phyloP scores from a whole-genome alignment of 1,140 invertebrate genomes.

The Temnothorax longispinosus region DNA sequence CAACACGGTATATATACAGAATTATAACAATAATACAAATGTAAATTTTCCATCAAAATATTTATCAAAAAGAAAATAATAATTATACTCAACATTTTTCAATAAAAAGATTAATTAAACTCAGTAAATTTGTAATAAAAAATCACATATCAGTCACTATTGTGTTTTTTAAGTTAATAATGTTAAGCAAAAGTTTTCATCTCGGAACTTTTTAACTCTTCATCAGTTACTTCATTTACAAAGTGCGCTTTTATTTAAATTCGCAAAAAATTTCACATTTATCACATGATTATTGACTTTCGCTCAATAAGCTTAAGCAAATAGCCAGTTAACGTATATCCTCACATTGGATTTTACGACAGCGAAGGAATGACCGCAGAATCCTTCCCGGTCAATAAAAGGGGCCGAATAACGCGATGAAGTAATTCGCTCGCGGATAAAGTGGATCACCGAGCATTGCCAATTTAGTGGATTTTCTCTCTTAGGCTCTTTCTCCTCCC shows the following conservation, averaged over 20 bases:
- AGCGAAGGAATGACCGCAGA: constrained; percentile 54
- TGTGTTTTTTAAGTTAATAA: too few relatives aligned
- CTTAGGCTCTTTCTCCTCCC: constrained; percentile 39
- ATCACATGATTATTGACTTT: constrained; percentile 1
- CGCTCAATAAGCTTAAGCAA: neutral
- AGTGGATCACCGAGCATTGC: constrained; percentile 69
- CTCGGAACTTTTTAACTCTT: neutral
- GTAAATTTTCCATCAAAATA: neutral
- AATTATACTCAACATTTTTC: neutral
- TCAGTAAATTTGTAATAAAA: neutral
- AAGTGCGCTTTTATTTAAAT: neutral
- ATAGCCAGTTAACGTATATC: neutral
- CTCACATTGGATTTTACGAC: constrained; percentile 40
- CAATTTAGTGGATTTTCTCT: constrained; percentile 69
- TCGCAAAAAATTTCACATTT: neutral
- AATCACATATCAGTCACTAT: neutral
- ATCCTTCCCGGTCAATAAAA: constrained; percentile 65
- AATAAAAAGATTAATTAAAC: neutral
- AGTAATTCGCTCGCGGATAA: constrained; percentile 70
- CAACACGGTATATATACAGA: neutral
- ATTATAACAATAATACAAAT: neutral
- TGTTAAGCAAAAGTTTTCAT: neutral
- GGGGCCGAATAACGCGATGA: constrained; percentile 59
- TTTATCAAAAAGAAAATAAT: neutral
- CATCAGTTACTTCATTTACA: neutral